Base-by-base conservation (phyloP, 2,888 invertebrate genomes). In the Cremastinae sp. region DNA sequence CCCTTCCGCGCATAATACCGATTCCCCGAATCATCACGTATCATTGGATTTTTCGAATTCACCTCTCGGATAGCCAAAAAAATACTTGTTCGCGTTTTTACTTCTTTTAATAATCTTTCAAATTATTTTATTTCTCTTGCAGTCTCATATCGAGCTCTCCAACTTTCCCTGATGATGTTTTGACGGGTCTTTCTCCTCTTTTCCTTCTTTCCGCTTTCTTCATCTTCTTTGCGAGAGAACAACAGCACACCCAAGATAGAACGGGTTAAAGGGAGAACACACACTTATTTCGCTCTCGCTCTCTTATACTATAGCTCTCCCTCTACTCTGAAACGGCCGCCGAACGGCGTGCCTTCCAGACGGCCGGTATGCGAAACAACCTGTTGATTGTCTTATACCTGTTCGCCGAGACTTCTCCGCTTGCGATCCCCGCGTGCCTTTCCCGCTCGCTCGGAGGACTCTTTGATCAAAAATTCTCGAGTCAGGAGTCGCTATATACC, bases 341-440 rank as follows among this genome's bases (percentile, higher is more conserved):
- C 69, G 68, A 76, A 65, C 62, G 78, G 80, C 80, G 77, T 81
- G 78, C 79, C 78, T 79, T 83, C 80, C 80, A 81, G 83, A 83
- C 84, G 83, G 83, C 82, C 81, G 86, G 85, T 83, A 83, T 83
- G 85, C 84, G 85, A 85, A 87, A 84, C 85, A 86, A 87, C 86
- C 87, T 87, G 88, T 87, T 86, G 87, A 86, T 83, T 83, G 85
- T 85, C 84, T 84, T 83, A 84, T 84, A 84, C 86, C 85, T 86
- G 86, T 86, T 88, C 85, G 83, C 76, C 66, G 66, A 39, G 74
- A 73, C 66, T 79, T 79, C 79, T 80, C 72, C 82, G 82, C 81
- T 83, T 83, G 81, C 84, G 79, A 83, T 82, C 82, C 81, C 74
- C 78, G 81, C 83, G 83, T 82, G 82, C 79, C 80, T 83, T 78